These are phyloP conservation scores for Prionace glauca DNA, from an alignment of 2,797 vertebrate genomes.

Conservation along the genomic window DNA sequence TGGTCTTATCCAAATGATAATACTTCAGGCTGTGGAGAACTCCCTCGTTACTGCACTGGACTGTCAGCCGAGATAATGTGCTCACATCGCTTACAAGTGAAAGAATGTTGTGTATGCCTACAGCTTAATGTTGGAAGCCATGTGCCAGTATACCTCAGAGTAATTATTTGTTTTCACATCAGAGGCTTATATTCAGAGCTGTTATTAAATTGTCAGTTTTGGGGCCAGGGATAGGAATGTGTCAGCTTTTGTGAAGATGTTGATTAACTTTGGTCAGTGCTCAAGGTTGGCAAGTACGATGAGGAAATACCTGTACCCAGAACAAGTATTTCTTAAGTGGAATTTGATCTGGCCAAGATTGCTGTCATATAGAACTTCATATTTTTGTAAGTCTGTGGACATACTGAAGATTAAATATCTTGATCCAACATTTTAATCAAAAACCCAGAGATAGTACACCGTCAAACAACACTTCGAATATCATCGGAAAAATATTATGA, in stretches of 20 bases:
- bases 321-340: constrained; percentile 22
- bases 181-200: background rate
- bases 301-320: constrained; percentile 20
- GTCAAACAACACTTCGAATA: background rate
- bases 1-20: no score
- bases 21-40: background rate
- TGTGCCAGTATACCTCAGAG: background rate
- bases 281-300: background rate
- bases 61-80: background rate
- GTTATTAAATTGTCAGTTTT: constrained; percentile 7
- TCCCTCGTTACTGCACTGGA: background rate
- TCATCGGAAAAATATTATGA: constrained; percentile 1
- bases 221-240: background rate
- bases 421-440: constrained; percentile 29
- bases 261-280: background rate
- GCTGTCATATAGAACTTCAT: background rate
- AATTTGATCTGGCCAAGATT: constrained; percentile 10
- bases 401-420: constrained; percentile 7
- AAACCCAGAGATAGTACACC: background rate
- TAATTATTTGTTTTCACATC: background rate
- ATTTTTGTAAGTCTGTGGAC: background rate
- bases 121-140: background rate
- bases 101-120: no score
- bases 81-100: background rate
- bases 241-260: background rate